Conservation (phyloP, 1,140 invertebrate species). For the Brachystomella parvula region DNA sequence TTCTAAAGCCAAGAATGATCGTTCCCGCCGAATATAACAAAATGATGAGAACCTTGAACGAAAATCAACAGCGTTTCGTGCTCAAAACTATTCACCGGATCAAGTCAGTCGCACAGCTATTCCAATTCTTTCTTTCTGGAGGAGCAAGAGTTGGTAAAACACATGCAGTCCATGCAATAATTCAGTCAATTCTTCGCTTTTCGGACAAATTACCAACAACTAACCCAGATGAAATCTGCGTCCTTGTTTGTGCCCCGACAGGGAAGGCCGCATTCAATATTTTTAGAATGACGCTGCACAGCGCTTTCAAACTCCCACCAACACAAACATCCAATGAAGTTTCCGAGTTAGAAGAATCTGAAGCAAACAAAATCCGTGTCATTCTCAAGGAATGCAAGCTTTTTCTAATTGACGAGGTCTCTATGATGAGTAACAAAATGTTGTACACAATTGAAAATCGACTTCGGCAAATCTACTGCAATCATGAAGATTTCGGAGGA, state of each 20-base stretch:
- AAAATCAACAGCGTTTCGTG: not conserved
- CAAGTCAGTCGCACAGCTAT: not conserved
- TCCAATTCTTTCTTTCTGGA: not conserved
- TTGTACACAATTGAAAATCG: slow-evolving; percentile 38
- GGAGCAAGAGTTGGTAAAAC: slow-evolving; percentile 22
- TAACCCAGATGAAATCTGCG: slow-evolving; percentile 15
- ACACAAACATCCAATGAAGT: slow-evolving; percentile 24
- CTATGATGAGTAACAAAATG: slow-evolving; percentile 40
- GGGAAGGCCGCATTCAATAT: slow-evolving; percentile 43
- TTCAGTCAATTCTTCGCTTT: not conserved
- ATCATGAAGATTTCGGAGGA: slow-evolving; percentile 36
- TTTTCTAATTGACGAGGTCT: slow-evolving; percentile 44
- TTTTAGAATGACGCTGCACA: slow-evolving; percentile 40
- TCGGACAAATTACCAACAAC: not conserved
- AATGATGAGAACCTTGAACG: not conserved
- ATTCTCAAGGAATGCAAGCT: slow-evolving; percentile 38
- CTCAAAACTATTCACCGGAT: not conserved
- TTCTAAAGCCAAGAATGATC: not conserved
- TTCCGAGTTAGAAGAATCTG: slow-evolving; percentile 26
- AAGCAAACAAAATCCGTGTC: slow-evolving; percentile 33
- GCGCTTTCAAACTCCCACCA: slow-evolving; percentile 40
- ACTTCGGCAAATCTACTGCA: slow-evolving; percentile 41
- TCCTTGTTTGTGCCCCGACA: slow-evolving; percentile 39
- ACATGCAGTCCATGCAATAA: slow-evolving; percentile 12
- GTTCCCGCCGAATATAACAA: not conserved